Percentiles rank a stretch among this genome's conserved stretches.
phyloP scores from a whole-genome alignment of 2,113 vertebrate genomes.

The Dromiciops gliroides region DNA sequence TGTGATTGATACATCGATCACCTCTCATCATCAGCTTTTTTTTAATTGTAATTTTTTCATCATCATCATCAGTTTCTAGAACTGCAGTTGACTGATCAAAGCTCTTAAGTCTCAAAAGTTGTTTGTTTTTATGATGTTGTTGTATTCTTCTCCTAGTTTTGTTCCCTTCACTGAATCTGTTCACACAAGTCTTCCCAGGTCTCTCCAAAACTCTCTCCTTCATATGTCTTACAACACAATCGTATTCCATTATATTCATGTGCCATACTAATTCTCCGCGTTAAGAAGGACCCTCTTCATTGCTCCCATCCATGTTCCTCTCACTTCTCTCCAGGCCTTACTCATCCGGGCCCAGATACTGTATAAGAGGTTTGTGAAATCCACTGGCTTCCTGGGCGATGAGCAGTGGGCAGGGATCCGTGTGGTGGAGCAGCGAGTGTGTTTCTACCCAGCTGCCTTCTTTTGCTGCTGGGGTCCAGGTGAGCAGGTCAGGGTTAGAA shows the following conservation, averaged over 20 bases:
- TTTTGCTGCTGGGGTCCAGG: conserved; percentile 94
- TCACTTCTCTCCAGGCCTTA: conserved; percentile 82
- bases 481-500: conserved; percentile 72
- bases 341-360: conserved; percentile 84
- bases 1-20: too few relatives aligned
- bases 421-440: conserved; percentile 85
- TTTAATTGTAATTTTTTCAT: too few relatives aligned
- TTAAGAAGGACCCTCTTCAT: background rate
- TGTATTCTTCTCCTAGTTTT: background rate
- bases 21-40: too few relatives aligned
- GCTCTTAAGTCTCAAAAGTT: background rate
- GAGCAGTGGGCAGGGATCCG: conserved; percentile 89
- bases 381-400: conserved; percentile 88
- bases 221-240: background rate
- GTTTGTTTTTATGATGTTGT: background rate
- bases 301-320: background rate
- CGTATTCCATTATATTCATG: background rate
- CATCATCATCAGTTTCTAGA: too few relatives aligned
- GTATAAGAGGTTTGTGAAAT: conserved; percentile 87
- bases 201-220: background rate
- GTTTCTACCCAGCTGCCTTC: conserved; percentile 89
- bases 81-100: too few relatives aligned
- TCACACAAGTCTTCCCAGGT: background rate
- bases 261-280: background rate
- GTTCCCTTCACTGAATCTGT: background rate